Evolutionary conservation across 1,140 invertebrate species (phyloP).

Genomic region (Epicauta chinensis): DNA sequence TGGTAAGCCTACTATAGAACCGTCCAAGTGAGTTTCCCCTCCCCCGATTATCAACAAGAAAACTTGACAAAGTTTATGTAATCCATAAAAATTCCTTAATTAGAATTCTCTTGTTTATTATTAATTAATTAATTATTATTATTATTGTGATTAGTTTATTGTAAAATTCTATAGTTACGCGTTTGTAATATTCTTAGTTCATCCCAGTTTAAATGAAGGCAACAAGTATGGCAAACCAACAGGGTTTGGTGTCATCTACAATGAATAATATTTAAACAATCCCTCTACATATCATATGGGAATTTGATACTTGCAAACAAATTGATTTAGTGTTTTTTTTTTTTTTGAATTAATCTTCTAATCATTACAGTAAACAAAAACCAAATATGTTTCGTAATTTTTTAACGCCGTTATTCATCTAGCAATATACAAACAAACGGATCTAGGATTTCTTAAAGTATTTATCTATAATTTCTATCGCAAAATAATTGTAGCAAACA

Average conservation of each 20-base stretch:
- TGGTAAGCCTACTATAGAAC: slow-evolving; percentile 8
- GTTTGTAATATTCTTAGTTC: too few species aligned
- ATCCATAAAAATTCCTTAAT: background rate
- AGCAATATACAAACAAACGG: slow-evolving; percentile 25
- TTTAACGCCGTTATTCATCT: slow-evolving; percentile 27
- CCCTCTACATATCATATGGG: slow-evolving; percentile 29
- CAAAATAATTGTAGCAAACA: slow-evolving; percentile 6
- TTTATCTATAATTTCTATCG: slow-evolving; percentile 19
- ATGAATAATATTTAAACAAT: slow-evolving; percentile 23
- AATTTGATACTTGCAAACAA: slow-evolving; percentile 26
- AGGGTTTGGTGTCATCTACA: background rate
- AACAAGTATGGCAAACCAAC: too few species aligned
- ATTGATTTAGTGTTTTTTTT: slow-evolving; percentile 32
- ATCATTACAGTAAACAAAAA: slow-evolving; percentile 23
- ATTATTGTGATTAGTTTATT: too few species aligned
- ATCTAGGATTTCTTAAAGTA: slow-evolving; percentile 15
- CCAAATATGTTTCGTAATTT: background rate
- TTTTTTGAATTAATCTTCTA: slow-evolving; percentile 29
- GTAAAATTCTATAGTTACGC: too few species aligned
- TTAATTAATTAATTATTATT: too few species aligned
- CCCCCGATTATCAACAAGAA: background rate
- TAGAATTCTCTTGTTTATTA: too few species aligned
- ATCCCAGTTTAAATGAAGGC: too few species aligned
- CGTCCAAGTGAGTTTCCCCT: slow-evolving; percentile 22
- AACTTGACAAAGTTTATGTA: background rate